Percentiles rank a stretch among this genome's conserved stretches.
Conservation (phyloP, 2,888 invertebrate genomes). For the Lasioglossum pauxillum region DNA sequence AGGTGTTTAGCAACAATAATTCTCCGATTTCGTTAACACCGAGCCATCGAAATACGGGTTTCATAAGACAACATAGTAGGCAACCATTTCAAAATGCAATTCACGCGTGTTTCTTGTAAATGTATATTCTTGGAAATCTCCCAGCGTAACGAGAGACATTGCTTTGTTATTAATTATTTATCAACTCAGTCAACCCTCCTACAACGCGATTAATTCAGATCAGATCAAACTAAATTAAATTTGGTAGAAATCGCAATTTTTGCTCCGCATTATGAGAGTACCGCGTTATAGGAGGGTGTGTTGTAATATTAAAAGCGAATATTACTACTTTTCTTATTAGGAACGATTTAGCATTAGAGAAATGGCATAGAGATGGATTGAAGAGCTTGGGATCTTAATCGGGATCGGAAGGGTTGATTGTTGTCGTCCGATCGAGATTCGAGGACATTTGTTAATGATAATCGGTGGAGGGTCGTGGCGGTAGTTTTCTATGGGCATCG, state of each 20-base stretch:
- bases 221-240: background rate
- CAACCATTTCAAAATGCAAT: background rate
- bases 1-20: background rate
- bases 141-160: no score
- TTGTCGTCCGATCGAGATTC: background rate
- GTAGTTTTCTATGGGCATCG: background rate
- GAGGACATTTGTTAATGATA: background rate
- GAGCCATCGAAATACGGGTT: background rate
- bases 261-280: no score
- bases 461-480: background rate
- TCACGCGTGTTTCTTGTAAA: background rate
- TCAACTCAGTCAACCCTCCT: no score
- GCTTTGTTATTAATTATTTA: no score
- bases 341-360: background rate
- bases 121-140: background rate
- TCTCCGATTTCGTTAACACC: background rate
- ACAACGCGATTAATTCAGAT: background rate
- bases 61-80: background rate
- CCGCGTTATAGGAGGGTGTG: no score
- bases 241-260: no score
- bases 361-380: background rate
- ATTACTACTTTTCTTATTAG: background rate
- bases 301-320: background rate
- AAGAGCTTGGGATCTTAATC: background rate
- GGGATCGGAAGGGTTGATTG: background rate